Base-by-base conservation (phyloP, 1,140 invertebrate species). In the Drosophila malerkotliana region DNA sequence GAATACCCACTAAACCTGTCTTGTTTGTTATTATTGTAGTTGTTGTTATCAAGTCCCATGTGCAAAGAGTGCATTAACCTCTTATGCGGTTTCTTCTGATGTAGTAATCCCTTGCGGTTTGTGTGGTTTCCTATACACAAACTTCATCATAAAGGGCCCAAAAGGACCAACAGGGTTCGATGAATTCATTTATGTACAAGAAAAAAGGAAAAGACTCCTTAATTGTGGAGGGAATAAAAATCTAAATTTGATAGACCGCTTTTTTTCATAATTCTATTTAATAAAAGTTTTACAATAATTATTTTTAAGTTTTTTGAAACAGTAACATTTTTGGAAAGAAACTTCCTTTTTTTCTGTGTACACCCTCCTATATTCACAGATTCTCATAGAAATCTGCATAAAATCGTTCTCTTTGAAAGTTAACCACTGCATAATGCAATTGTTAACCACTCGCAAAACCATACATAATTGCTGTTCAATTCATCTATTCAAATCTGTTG, bases 361-460 rank as follows among this genome's bases (percentile, higher is more conserved):
- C 34, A 32, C 44, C 59, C 18, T 18, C 3, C 5, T 10, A 18
- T 44, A 26, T 41, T 34, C 47, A 18, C 28, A 47, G 26, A 15
- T 66, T 30, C 45, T 49, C 9, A n/a, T 7, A 61, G 62, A 32
- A 64, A 64, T 64, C 63, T 56, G 32, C 66, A 69, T 67, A 67
- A 52, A 72, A 73, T 85, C 59, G 59, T 58, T 55, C 66, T 48
- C 49, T 55, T 77, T 63, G 24, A 85, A 62, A 71, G 72, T 58
- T 67, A 71, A 77, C 75, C 81, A 78, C 77, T 77, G 68, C 24
- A 44, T 77, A 87, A 71, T 87, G 69, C 78, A 81, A 78, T 81
- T 77, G 82, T 66, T 62, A 56, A 63, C 68, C 74, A 77, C 76
- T 80, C 72, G 52, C 60, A 59, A 73, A 62, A 66, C 15, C 67